Evolutionary conservation across 2,113 vertebrate species (phyloP).

Genomic region (Sula dactylatra): DNA sequence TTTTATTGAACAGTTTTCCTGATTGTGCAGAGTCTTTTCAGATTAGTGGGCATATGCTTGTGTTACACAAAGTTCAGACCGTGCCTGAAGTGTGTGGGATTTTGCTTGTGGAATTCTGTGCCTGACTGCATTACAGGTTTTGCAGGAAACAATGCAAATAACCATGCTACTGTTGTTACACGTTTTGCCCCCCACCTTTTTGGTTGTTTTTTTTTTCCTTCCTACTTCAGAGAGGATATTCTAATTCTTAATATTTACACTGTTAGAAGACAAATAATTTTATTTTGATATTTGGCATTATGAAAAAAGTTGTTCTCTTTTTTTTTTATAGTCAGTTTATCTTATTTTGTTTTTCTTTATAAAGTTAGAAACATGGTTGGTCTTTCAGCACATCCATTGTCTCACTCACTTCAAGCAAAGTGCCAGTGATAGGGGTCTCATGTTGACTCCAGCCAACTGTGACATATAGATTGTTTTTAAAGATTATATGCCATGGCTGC

Average conservation of each 20-base stretch:
- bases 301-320: accelerated
- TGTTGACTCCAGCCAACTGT: not conserved
- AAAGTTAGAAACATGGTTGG: not conserved
- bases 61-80: not conserved
- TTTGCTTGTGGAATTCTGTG: not conserved
- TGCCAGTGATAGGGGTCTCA: accelerated
- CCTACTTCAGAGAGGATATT: not conserved
- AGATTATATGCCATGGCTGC: not conserved
- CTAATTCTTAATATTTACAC: not conserved
- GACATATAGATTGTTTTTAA: slow-evolving; percentile 4
- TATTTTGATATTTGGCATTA: not conserved
- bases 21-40: not conserved
- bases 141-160: not conserved
- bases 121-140: not conserved
- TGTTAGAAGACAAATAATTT: not conserved
- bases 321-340: not conserved
- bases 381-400: not conserved
- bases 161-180: not conserved
- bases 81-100: not conserved
- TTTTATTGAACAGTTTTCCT: not conserved
- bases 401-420: not conserved
- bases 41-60: accelerated
- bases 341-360: not conserved
- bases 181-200: accelerated
- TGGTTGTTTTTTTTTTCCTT: too few species aligned